A percentile compares a stretch with the other conserved stretches of the same genome.
Conservation (phyloP, 1,140 invertebrate species). For the Pseudomyrmex cubaensis region DNA sequence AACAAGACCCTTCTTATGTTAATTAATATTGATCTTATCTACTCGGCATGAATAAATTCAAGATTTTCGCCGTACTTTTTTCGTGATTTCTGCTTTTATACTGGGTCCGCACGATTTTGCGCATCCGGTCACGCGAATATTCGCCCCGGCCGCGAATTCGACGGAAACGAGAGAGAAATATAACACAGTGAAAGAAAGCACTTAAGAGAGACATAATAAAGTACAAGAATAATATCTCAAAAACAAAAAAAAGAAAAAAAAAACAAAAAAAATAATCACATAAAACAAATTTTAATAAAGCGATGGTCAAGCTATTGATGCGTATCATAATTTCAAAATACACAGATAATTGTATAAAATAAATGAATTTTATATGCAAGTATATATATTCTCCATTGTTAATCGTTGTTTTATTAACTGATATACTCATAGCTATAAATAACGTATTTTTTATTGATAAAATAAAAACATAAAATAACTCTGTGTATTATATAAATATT, state of each 20-base stretch:
- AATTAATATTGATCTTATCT: constrained; percentile 3
- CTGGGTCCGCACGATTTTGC: constrained; percentile 8
- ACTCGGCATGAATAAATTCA: not conserved
- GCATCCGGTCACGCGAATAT: constrained; percentile 34
- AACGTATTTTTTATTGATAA: not conserved
- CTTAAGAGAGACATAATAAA: not conserved
- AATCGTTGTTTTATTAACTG: constrained; percentile 20
- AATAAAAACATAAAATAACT: constrained; percentile 10
- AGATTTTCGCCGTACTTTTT: constrained; percentile 13
- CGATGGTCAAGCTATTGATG: too few relatives aligned
- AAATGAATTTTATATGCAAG: not conserved
- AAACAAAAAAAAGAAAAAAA: not conserved
- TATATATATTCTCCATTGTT: not conserved
- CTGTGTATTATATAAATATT: not conserved
- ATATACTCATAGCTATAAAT: constrained; percentile 8
- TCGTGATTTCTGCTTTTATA: constrained; percentile 14
- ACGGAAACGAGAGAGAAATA: constrained; percentile 13
- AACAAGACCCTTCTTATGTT: not conserved
- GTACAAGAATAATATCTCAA: constrained; percentile 16
- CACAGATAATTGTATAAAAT: not conserved
- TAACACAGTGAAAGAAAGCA: constrained; percentile 24
- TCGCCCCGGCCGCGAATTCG: constrained; percentile 1
- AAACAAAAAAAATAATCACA: not conserved
- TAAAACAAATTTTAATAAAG: not conserved
- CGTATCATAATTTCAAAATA: too few relatives aligned